Base-by-base conservation (phyloP, 2,113 vertebrate genomes). In the Acrocephalus arundinaceus region DNA sequence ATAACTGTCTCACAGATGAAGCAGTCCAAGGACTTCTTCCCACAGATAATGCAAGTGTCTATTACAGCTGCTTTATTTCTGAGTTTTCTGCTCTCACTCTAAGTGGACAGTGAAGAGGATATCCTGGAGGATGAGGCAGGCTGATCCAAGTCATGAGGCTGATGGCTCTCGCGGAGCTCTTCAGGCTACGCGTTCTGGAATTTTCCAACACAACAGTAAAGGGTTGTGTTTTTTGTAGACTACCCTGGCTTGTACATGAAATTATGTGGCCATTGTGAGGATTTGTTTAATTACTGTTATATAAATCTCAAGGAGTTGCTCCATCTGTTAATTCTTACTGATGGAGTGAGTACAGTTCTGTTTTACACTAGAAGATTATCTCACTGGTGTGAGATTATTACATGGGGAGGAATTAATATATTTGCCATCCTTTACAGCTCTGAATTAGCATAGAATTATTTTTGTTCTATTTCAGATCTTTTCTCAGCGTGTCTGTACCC, bases 281-380 rank as follows among this genome's bases (percentile, higher is more conserved):
- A 93, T 97, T 97, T 96, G 62, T 97, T 97, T 96, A 93, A 94
- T 96, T 96, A 92, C 94, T 85, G 84, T 96, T 97, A 95, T 5
- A 4, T 96, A 97, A 97, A 90, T 62, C 86, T 78, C 13, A 1
- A 61, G 58, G 84, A 94, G 93, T 93, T 91, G 45, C 77, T 94
- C 93, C 95, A 91, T 97, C 96, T 97, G 96, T 96, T 97, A 95
- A 91, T 94, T 95, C 86, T 85, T 92, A 75, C 57, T 90, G 88
- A 93, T 71, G 65, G 85, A 90, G 82, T 0, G 2, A 95, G n/a
- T 70, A n/a, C 81, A 80, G 82, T 79, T 96, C 86, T 87, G 37
- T 91, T 92, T 86, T 75, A 78, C 76, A 76, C 57, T 22, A 45
- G 48, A 54, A 90, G 80, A 96, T 95, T 90, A 85, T 90, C 62